Evolutionary conservation across 2,797 vertebrate species (phyloP).

Genomic region (Sus cebifrons): DNA sequence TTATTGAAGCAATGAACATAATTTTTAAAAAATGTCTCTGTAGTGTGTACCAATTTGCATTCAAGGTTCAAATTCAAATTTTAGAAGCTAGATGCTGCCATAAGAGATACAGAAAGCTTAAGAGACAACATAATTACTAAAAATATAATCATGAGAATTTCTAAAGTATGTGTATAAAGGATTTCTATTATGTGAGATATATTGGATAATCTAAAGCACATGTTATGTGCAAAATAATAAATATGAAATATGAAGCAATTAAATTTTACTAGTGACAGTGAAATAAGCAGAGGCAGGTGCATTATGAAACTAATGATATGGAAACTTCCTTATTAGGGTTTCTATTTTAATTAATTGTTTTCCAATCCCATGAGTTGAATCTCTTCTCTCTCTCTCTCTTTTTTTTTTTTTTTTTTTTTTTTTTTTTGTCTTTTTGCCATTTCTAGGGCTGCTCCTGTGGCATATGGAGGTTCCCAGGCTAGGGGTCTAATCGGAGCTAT

Average conservation of each 20-base stretch:
- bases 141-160: background rate
- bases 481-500: no score
- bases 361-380: conserved; percentile 19
- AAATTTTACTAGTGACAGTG: conserved; percentile 64
- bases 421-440: no score
- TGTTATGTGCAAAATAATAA: conserved; percentile 57
- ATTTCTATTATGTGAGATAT: conserved; percentile 17
- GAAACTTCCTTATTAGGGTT: conserved; percentile 62
- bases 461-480: no score
- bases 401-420: no score
- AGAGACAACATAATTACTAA: background rate
- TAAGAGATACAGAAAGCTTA: background rate
- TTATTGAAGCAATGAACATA: background rate
- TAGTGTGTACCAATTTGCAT: background rate
- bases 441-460: no score
- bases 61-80: conserved; percentile 40
- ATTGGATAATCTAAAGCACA: background rate
- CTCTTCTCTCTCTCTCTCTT: no score
- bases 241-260: conserved; percentile 67
- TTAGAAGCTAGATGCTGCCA: background rate
- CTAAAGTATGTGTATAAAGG: background rate
- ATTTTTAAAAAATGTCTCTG: background rate
- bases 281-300: conserved; percentile 2
- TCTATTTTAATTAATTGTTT: conserved; percentile 73
- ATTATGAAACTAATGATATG: conserved; percentile 61